Base-by-base conservation (phyloP, 2,797 vertebrate species). In the Hyperoplus lanceolatus region DNA sequence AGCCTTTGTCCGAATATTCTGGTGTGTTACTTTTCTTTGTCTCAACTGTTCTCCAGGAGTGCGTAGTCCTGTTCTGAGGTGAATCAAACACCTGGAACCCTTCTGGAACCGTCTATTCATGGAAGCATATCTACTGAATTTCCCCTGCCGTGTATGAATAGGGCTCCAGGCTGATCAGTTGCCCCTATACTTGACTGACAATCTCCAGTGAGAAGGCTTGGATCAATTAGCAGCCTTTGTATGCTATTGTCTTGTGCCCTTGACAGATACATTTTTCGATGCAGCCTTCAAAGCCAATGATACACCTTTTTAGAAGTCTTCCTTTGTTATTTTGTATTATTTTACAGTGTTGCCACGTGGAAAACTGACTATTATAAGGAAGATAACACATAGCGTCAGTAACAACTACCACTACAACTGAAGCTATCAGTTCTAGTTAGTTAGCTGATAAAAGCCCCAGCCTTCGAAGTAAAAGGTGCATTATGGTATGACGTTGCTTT, bases 201-300 rank as follows among this genome's bases (percentile, higher is more conserved):
- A 64, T 58, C 62, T 78, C 60, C 60, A 59, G 51, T 59, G 55
- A 78, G 67, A 64, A 14, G 13, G 45, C 59, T 66, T 55, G 48
- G 72, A 70, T 74, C 65, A 62, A 50, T 77, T 50, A 71, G 48
- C 49, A 70, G 71, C 57, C 38, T 60, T 45, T 74, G 58, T 50
- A 53, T 70, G 18, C 50, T 62, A n/a, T 75, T 43, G 70, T 57
- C 62, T 66, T 66, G 66, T 78, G 39, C 42, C 8, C 1, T 55
- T 79, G 68, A 68, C 56, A 61, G 50, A 82, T 70, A 55, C 43
- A 81, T 57, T 46, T 11, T 68, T 62, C 18, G 66, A 72, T 66
- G 66, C 15, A 70, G 48, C 61, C 39, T 83, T 62, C 69, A 46
- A 83, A 74, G 70, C 21, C 49, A 53, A 16, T 9, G 54, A 43